Percentiles rank a stretch among this genome's conserved stretches.
These are phyloP conservation scores for Hololepta plana DNA, from an alignment of 2,888 invertebrate species.

Conservation along the genomic window DNA sequence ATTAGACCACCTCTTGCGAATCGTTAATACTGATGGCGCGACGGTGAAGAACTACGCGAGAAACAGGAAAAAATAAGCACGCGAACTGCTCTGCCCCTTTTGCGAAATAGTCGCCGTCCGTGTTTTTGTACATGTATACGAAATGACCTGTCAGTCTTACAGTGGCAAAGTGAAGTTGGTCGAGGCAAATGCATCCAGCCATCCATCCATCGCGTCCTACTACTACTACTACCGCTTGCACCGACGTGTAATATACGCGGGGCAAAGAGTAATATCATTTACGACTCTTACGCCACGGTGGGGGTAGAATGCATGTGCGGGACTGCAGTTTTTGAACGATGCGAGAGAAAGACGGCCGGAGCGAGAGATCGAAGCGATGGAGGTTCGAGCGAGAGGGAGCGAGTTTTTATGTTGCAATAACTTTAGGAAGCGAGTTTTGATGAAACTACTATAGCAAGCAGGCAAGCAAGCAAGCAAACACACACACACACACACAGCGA, in stretches of 20 bases:
- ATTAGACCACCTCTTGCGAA: no score
- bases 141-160: slow-evolving; percentile 23
- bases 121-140: slow-evolving; percentile 10
- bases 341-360: no score
- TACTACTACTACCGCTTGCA: no score
- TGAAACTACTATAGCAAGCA: no score
- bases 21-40: no score
- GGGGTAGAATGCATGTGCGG: slow-evolving; percentile 28
- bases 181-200: slow-evolving; percentile 14
- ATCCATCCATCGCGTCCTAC: slow-evolving; percentile 18
- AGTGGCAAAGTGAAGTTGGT: slow-evolving; percentile 25
- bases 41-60: no score
- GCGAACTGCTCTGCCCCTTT: no score
- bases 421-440: slow-evolving; percentile 28
- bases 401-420: slow-evolving; percentile 28
- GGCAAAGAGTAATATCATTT: slow-evolving; percentile 23
- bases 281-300: slow-evolving; percentile 19
- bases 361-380: no score
- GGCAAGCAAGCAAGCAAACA: slow-evolving; percentile 22
- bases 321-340: slow-evolving; percentile 29
- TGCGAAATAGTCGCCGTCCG: no score
- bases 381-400: slow-evolving; percentile 24
- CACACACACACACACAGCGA: not conserved
- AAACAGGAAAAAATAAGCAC: no score
- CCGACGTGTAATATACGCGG: no score